Base-by-base conservation (phyloP, 2,797 vertebrate genomes). In the Spea hammondii region DNA sequence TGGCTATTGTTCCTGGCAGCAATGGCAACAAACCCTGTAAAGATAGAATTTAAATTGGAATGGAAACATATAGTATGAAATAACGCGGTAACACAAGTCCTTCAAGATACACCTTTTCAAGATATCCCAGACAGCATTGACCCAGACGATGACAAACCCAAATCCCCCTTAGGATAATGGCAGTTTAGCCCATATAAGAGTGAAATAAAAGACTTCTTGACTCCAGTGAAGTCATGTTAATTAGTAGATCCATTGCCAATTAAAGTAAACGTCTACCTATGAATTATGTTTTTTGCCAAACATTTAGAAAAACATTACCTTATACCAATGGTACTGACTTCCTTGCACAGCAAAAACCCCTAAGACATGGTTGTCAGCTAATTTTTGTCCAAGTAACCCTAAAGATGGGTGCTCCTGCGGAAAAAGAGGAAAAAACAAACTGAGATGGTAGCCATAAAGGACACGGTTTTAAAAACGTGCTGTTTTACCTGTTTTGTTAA, bases 311-410 rank as follows among this genome's bases (percentile, higher is more conserved):
- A 32, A 32, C 32, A 4, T 86, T 84, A 99, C 97, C 97, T 98
- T 94, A 88, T 99, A 99, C 97, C 97, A 99, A 89, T 94, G 92
- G 91, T 95, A 97, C 83, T 95, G 95, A 83, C 92, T 92, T 89
- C 94, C 94, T 88, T 97, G 95, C 86, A 99, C 95, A 12, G 97
- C 97, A 85, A 99, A 99, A 83, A 99, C 93, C 77, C 95, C 95
- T 88, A 96, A 93, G 84, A 99, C 95, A 71, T 93, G 90, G 91
- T 98, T 98, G 85, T 97, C 93, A 84, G 96, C 92, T 86, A 99
- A 79, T 84, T 96, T 99, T 83, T 98, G 94, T 71, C 95, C 95
- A 77, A 99, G 91, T 83, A 94, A 95, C 5, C 96, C 96, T 80
- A 99, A 80, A 68, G 94, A 96, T 32, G 97, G 97, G 90, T 99